Evolutionary conservation across 2,797 vertebrate genomes (phyloP).

Genomic region (Lacerta bilineata): DNA sequence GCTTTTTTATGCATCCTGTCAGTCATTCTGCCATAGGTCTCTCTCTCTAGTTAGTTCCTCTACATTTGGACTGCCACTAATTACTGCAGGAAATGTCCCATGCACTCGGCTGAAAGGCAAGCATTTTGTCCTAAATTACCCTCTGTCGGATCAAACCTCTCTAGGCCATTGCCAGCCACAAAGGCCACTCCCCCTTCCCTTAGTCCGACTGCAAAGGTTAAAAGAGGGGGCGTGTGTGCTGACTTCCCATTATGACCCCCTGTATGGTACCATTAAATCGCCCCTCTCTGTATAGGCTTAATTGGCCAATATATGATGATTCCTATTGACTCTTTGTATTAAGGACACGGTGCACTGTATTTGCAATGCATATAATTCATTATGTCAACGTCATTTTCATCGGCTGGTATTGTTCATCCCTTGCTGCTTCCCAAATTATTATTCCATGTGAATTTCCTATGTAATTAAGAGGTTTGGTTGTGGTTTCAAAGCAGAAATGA

Average conservation of each 20-base stretch:
- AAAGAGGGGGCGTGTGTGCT: constrained; percentile 49
- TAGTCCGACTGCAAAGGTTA: constrained; percentile 46
- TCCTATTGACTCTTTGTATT: constrained; percentile 63
- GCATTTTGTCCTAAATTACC: constrained; percentile 22
- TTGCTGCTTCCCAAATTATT: constrained; percentile 67
- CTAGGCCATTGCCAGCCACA: background rate
- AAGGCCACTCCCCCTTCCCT: constrained; percentile 50
- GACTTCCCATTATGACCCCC: constrained; percentile 60
- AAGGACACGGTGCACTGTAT: constrained; percentile 36
- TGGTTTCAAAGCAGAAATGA: constrained; percentile 66
- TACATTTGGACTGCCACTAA: constrained; percentile 38
- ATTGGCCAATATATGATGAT: constrained; percentile 69
- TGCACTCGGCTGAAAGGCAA: background rate
- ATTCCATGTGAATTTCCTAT: constrained; percentile 70
- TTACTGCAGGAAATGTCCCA: constrained; percentile 22
- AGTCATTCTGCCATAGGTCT: constrained; percentile 15
- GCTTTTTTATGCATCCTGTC: background rate
- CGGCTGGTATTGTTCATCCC: constrained; percentile 64
- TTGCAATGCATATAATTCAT: constrained; percentile 69
- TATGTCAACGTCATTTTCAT: constrained; percentile 73
- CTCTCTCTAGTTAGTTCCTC: background rate
- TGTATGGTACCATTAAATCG: constrained; percentile 70
- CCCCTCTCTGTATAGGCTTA: constrained; percentile 70
- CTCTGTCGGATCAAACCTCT: constrained; percentile 38
- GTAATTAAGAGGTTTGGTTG: constrained; percentile 68